Evolutionary conservation across 2,113 vertebrate genomes (phyloP).

Genomic region (Chroicocephalus ridibundus): DNA sequence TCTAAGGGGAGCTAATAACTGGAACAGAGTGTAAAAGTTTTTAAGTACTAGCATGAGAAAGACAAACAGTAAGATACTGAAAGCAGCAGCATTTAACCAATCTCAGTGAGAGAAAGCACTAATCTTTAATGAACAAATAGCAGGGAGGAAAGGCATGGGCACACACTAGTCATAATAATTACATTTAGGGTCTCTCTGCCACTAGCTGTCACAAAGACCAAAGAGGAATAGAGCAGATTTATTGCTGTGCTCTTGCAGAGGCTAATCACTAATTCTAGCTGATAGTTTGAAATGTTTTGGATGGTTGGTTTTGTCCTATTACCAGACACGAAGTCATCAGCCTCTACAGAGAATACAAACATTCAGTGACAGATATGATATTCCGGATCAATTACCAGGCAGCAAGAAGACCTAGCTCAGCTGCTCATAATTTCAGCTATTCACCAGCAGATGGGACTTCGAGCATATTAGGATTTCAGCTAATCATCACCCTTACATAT

Average conservation of each 20-base stretch:
- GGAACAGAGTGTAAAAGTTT: neutral
- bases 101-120: neutral
- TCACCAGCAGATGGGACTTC: slow-evolving; percentile 23
- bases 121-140: slow-evolving; percentile 14
- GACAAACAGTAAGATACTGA: neutral
- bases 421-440: slow-evolving; percentile 51
- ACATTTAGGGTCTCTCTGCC: neutral
- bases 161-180: neutral
- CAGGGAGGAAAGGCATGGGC: neutral
- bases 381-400: slow-evolving; percentile 57
- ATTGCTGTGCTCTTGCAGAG: neutral
- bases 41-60: neutral
- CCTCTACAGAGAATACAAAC: slow-evolving; percentile 35
- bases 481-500: neutral
- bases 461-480: neutral
- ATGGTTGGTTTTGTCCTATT: slow-evolving; percentile 25
- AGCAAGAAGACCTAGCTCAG: slow-evolving; percentile 28
- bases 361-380: slow-evolving; percentile 36
- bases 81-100: neutral
- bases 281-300: slow-evolving; percentile 25
- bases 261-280: slow-evolving; percentile 44
- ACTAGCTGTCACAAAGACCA: neutral
- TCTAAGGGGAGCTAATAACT: neutral
- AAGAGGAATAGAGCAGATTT: slow-evolving; percentile 41
- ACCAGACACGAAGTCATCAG: neutral